Conservation (phyloP, 2,113 vertebrate species). For the Tragulus kanchil region DNA sequence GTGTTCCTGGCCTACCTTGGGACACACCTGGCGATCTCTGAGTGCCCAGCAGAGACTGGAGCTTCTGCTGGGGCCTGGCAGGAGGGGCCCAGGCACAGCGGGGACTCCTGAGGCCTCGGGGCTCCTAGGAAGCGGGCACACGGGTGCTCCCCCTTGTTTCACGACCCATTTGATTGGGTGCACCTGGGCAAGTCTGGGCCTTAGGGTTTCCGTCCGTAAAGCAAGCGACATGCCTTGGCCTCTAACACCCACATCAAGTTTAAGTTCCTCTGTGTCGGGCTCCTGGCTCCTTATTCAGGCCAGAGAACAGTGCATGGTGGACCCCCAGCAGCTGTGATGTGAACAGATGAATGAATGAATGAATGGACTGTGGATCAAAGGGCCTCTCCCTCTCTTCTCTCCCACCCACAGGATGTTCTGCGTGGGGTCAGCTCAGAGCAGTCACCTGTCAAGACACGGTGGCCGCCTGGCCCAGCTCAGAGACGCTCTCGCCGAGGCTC, state of each 20-base stretch:
- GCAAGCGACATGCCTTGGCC: neutral
- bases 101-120: neutral
- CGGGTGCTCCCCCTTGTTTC: neutral
- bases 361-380: no score
- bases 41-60: neutral
- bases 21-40: neutral
- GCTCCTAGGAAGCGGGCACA: neutral
- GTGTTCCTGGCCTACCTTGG: neutral
- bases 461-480: fast-evolving
- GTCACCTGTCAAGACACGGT: fast-evolving
- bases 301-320: fast-evolving
- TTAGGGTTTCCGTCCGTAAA: neutral
- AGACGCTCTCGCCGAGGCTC: neutral
- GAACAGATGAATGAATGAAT: neutral
- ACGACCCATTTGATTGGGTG: neutral
- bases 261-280: neutral
- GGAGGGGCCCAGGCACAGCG: fast-evolving
- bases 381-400: neutral
- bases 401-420: fast-evolving
- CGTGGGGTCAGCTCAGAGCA: neutral
- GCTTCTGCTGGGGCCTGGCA: neutral
- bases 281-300: neutral
- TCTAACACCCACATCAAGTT: neutral
- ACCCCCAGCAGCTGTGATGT: fast-evolving
- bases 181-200: neutral